Base-by-base conservation (phyloP, 2,113 vertebrate species). In the Suncus etruscus region DNA sequence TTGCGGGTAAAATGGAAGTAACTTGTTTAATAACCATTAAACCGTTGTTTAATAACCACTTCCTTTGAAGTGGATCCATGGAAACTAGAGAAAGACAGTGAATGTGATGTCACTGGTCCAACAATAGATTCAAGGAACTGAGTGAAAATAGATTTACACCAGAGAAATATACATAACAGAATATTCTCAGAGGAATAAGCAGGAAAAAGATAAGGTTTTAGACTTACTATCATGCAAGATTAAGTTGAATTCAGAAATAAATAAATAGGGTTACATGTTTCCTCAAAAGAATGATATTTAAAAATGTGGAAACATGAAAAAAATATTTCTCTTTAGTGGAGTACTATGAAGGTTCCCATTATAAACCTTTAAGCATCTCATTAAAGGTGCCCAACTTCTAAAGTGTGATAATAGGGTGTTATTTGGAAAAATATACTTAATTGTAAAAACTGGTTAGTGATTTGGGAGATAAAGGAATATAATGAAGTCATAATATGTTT, bases 391-490 rank as follows among this genome's bases (percentile, higher is more conserved):
- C 51, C 51, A 54, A 54, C 51, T 54, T 54, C 51, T 54, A 54
- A 54, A 54, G 51, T 54, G 51, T 54, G 51, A 15, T 54, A 54
- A 12, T 54, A 10, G 15, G 2, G 51, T 54, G 73, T 83, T 54
- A 88, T 75, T 87, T 76, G 76, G 83, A 50, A 61, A 45, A 86
- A 10, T 65, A 18, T 90, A 20, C 12, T 77, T 91, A 50, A 61
- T 82, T 48, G 83, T 69, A 45, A 45, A 51, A 93, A 27, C 32
- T 90, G 14, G 14, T 87, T 84, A 78, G 16, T 83, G 54, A 87
- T 92, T 79, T 91, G 74, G 31, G 50, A 15, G 27, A 22, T 81
- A 7, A 89, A 39, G 39, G 39, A 83, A 8, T 69, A 12, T 78
- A 69, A 61, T 24, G 11, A 73, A 72, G 27, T 63, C 9, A 27